Percentiles rank a stretch among this genome's conserved stretches.
phyloP scores from a whole-genome alignment of 2,113 vertebrate genomes.

The Coregonus clupeaformis region DNA sequence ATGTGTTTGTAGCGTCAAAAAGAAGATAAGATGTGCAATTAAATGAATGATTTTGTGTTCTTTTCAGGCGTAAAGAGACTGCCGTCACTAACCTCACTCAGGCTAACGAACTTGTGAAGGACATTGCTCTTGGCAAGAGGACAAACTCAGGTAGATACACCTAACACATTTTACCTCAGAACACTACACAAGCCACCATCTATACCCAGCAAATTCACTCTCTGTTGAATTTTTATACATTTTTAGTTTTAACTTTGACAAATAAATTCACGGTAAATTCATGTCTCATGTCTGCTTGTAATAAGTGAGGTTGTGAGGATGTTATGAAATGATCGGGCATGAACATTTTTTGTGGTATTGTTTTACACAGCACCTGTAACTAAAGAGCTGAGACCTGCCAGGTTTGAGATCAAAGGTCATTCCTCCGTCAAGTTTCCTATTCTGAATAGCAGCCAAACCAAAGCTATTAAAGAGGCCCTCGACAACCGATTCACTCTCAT shows the following conservation, averaged over 20 bases:
- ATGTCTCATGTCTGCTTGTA: too few relatives aligned
- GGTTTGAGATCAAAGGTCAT: conserved; percentile 58
- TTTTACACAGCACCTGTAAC: conserved; percentile 10
- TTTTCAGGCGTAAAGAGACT: conserved; percentile 76
- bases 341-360: neutral
- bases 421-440: neutral
- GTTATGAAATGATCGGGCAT: neutral
- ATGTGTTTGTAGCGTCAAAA: neutral
- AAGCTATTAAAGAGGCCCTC: conserved; percentile 68
- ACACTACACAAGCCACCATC: neutral
- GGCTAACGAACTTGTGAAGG: conserved; percentile 60
- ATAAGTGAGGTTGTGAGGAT: neutral
- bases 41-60: neutral
- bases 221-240: too few relatives aligned
- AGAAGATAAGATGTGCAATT: neutral
- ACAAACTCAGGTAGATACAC: conserved; percentile 50
- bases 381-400: conserved; percentile 11
- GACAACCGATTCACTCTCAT: conserved; percentile 69
- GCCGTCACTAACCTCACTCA: conserved; percentile 55
- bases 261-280: too few relatives aligned
- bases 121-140: conserved; percentile 66
- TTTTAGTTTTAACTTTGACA: too few relatives aligned
- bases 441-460: conserved; percentile 75
- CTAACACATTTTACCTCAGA: neutral
- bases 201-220: too few relatives aligned